Percentiles rank a stretch among this genome's conserved stretches.
These are phyloP conservation scores for Copsychus sechellarum DNA, from an alignment of 2,113 vertebrate species.

Conservation along the genomic window DNA sequence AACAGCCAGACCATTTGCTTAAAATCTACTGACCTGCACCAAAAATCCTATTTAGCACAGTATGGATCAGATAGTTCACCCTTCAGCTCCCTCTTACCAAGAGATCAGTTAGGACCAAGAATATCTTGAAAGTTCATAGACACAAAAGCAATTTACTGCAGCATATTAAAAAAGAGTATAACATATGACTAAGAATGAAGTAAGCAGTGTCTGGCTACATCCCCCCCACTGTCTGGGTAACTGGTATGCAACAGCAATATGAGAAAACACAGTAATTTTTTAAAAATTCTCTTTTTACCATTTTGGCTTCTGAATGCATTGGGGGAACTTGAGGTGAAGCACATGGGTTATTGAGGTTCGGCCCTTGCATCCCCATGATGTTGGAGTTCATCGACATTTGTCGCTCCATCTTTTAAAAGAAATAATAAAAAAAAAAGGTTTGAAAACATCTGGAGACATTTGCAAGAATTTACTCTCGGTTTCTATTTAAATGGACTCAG, in stretches of 20 bases:
- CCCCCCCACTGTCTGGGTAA: background rate
- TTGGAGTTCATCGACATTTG: slow-evolving; percentile 98
- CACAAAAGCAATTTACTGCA: slow-evolving; percentile 46
- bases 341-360: slow-evolving; percentile 89
- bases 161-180: background rate
- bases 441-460: slow-evolving; percentile 12
- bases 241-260: background rate
- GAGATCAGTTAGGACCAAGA: background rate
- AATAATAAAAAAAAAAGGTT: background rate
- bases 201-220: slow-evolving; percentile 39
- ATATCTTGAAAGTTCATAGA: slow-evolving; percentile 9
- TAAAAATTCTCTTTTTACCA: slow-evolving; percentile 78
- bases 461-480: background rate
- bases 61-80: background rate
- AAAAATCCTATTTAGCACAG: background rate
- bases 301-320: slow-evolving; percentile 99
- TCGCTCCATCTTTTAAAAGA: slow-evolving; percentile 89
- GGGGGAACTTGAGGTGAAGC: slow-evolving; percentile 93
- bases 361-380: slow-evolving; percentile 97
- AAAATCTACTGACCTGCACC: background rate
- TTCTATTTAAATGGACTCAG: slow-evolving; percentile 11
- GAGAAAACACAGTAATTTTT: background rate
- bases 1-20: background rate
- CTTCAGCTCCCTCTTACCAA: background rate
- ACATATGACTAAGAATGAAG: slow-evolving; percentile 57